Conservation (phyloP, 1,140 invertebrate genomes). For the Calephelis nemesis region DNA sequence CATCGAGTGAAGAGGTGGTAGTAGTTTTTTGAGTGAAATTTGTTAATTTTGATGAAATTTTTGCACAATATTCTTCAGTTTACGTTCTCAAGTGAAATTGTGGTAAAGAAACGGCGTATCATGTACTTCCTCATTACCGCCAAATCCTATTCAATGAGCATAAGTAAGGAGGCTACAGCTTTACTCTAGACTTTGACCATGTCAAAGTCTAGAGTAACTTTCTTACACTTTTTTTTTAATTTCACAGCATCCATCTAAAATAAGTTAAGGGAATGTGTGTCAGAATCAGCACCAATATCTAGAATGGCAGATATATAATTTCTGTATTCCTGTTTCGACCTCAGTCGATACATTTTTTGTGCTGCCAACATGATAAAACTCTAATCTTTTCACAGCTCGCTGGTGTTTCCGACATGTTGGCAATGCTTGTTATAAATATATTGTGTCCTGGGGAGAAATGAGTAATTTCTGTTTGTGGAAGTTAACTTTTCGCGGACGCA, state of each 20-base stretch:
- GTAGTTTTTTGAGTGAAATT: too few relatives aligned
- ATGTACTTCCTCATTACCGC: too few relatives aligned
- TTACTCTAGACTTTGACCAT: too few relatives aligned
- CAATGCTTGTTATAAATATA: not conserved
- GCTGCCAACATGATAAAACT: constrained; percentile 12
- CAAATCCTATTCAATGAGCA: too few relatives aligned
- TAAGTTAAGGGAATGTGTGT: not conserved
- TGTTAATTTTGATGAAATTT: too few relatives aligned
- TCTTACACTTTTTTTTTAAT: too few relatives aligned
- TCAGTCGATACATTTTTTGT: constrained; percentile 1
- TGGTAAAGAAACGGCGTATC: too few relatives aligned
- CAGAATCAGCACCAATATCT: not conserved
- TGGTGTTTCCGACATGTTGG: constrained; percentile 1
- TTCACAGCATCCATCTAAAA: too few relatives aligned
- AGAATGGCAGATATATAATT: not conserved
- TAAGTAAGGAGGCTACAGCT: too few relatives aligned
- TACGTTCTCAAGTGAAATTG: not conserved
- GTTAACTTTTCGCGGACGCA: not conserved
- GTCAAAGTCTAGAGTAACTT: too few relatives aligned
- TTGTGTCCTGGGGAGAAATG: not conserved
- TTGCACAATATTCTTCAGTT: not conserved
- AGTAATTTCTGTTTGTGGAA: not conserved
- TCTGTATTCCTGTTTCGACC: constrained; percentile 5
- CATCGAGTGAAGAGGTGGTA: too few relatives aligned
- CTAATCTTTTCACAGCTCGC: constrained; percentile 13